Conservation (phyloP, 2,797 vertebrate species). For the Sciaenops ocellatus region DNA sequence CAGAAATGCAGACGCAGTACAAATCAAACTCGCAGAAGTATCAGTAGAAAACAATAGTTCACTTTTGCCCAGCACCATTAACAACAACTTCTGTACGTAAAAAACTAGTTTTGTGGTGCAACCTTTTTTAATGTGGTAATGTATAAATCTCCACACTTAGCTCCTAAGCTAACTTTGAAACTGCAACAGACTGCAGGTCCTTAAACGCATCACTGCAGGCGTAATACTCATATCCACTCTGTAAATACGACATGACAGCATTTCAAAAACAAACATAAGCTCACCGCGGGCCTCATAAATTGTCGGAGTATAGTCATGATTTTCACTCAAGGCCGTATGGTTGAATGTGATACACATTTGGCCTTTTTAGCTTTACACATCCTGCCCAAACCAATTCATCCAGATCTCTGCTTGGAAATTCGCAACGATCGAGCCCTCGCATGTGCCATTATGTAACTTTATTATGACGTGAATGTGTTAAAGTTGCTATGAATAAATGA, state of each 20-base stretch:
- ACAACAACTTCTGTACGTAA: not conserved
- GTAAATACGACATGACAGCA: slow-evolving; percentile 31
- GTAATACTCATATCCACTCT: slow-evolving; percentile 18
- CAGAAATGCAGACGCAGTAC: not conserved
- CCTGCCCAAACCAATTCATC: slow-evolving; percentile 49
- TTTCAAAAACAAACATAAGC: slow-evolving; percentile 47
- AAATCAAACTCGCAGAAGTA: not conserved
- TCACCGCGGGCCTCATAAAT: slow-evolving; percentile 43
- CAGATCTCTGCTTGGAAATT: slow-evolving; percentile 27
- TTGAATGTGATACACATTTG: slow-evolving; percentile 43
- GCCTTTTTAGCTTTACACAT: slow-evolving; percentile 35
- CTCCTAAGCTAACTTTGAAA: slow-evolving; percentile 6
- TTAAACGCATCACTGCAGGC: slow-evolving; percentile 35
- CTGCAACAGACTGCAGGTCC: slow-evolving; percentile 20
- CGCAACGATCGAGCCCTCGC: slow-evolving; percentile 30
- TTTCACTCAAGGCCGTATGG: slow-evolving; percentile 36
- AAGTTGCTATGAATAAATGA: slow-evolving; percentile 55
- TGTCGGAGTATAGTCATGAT: slow-evolving; percentile 27
- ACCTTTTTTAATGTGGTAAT: not conserved
- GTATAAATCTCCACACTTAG: not conserved
- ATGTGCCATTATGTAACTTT: slow-evolving; percentile 38
- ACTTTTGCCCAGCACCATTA: not conserved
- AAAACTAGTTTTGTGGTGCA: not conserved
- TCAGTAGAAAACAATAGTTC: not conserved
- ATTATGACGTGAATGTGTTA: slow-evolving; percentile 56